Conservation (phyloP, 2,888 invertebrate genomes). For the Hirudinaria manillensis region DNA sequence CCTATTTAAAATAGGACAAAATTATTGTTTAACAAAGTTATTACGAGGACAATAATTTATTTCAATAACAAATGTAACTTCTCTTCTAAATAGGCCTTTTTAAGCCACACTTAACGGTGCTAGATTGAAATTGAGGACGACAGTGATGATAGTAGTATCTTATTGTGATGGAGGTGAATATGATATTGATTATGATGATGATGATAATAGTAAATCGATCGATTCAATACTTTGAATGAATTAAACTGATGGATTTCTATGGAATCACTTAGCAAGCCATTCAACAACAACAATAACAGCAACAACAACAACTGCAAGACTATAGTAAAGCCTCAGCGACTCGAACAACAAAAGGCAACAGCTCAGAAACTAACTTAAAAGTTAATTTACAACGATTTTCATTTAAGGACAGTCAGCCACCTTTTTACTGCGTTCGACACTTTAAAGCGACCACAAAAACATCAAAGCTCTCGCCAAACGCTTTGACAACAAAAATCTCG, state of each 20-base stretch:
- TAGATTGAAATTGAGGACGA: neutral
- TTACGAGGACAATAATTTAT: no score
- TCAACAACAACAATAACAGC: neutral
- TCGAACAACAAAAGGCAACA: no score
- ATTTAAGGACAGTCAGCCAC: neutral
- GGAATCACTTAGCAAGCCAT: no score
- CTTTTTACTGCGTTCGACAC: neutral
- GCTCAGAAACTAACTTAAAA: no score
- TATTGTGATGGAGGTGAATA: neutral
- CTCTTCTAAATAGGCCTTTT: no score
- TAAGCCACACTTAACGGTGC: no score
- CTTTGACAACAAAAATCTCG: neutral
- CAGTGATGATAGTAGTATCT: neutral
- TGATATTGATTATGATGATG: conserved; percentile 2
- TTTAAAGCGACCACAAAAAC: neutral
- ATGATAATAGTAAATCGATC: neutral
- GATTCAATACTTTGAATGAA: no score
- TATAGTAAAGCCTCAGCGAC: no score
- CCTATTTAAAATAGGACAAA: neutral
- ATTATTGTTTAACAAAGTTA: neutral
- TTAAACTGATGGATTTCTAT: no score
- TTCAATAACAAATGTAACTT: no score
- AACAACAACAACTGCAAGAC: neutral
- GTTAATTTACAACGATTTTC: no score
- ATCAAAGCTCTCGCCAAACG: neutral